These are phyloP conservation scores for Alviniconcha strummeri DNA, from an alignment of 2,888 invertebrate species.

Conservation along the genomic window DNA sequence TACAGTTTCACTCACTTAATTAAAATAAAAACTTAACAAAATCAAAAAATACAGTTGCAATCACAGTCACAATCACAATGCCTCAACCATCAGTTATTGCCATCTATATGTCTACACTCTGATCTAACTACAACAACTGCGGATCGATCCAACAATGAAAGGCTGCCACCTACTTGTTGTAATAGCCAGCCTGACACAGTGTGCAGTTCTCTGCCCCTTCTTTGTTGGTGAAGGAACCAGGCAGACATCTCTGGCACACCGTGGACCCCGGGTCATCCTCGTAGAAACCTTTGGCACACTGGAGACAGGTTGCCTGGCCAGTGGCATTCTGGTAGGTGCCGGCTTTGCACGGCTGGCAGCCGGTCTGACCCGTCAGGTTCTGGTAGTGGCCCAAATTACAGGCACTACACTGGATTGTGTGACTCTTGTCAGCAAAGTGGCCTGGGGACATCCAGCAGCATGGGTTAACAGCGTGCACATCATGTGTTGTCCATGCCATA, in stretches of 20 bases:
- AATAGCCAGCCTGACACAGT: neutral
- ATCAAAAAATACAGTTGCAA: too few relatives aligned
- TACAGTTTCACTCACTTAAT: too few relatives aligned
- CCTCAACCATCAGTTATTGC: too few relatives aligned
- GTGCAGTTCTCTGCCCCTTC: constrained; percentile 25
- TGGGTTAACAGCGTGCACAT: neutral
- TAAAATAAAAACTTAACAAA: too few relatives aligned
- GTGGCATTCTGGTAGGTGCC: constrained; percentile 19
- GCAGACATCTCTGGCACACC: constrained; percentile 15
- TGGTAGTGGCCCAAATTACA: constrained; percentile 13
- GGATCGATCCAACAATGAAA: too few relatives aligned
- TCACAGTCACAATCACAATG: too few relatives aligned
- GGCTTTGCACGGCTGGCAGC: neutral
- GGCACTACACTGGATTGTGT: neutral
- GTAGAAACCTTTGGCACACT: neutral
- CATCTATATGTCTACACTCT: too few relatives aligned
- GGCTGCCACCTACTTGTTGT: constrained; percentile 20
- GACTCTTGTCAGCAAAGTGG: neutral
- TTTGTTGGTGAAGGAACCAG: constrained; percentile 14
- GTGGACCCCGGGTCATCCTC: neutral
- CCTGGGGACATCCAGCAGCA: neutral
- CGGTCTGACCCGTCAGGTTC: neutral
- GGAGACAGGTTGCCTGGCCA: constrained; percentile 7
- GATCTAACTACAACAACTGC: neutral
- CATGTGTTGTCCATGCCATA: neutral